Evolutionary conservation across 2,888 invertebrate species (phyloP), one percentile per base, ranked within the genome.

Genomic region (Andrena bucephala): DNA sequence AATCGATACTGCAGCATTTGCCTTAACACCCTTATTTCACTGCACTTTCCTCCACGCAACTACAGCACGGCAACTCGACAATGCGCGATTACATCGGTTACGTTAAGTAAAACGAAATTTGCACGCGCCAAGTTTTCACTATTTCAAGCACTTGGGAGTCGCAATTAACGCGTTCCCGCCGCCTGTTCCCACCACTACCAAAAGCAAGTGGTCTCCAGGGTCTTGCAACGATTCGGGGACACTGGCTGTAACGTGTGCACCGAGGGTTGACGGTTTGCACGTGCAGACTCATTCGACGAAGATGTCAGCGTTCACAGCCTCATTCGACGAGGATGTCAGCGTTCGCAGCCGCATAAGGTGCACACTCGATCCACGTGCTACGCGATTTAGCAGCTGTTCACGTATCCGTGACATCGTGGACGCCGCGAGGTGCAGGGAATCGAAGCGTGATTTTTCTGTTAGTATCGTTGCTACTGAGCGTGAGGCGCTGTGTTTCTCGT

Each of bases 1-100:
- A 74, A 77, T 74, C 77, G 42, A 77, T 74, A 77, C 20, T 27
- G 54, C 42, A 24, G 52, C 62, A 60, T 29, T 50, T 50, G 13
- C 16, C 60, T 31, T 29, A 73, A 73, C 59, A 10, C 65, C 42
- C 29, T 73, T 65, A 59, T 65, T 63, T 54, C 27, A 13, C 24
- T n/a, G 16, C 29, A 42, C 42, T 42, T 16, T 16, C 42, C 42
- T 42, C 42, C 16, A 4, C 42, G 42, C 13, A 42, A 42, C 42
- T 16, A 16, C 42, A 42, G 42, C 3, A 42, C 36, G 36, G 36
- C 42, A 16, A 42, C 42, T 42, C 42, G 42, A 16, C 42, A 16
- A 42, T 16, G 4, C 42, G 42, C 5, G 1, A 42, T 42, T 16
- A 42, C 13, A 5, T 42, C 16, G 42, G 1, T 13, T 13, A 13